These are phyloP conservation scores for Drosophila pruinosa DNA, from an alignment of 1,140 invertebrate species.

Conservation along the genomic window DNA sequence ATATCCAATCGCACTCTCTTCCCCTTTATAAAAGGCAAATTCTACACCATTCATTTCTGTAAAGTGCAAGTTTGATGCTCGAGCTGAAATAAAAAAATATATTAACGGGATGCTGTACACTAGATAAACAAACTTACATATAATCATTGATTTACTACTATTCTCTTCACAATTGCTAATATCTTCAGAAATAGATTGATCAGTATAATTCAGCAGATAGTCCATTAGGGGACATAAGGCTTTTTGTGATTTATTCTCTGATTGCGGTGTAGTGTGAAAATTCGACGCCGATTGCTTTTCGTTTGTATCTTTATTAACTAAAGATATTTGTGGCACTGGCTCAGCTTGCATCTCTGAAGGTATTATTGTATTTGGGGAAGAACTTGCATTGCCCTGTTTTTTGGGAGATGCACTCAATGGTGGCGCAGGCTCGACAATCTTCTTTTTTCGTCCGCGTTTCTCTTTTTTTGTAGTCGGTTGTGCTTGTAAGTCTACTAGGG, in stretches of 20 bases:
- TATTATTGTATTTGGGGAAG: too few relatives aligned
- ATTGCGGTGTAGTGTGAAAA: not conserved
- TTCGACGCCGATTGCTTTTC: not conserved
- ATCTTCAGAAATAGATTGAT: not conserved
- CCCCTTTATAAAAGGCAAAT: slow-evolving; percentile 59
- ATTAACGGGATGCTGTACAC: not conserved
- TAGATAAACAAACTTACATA: slow-evolving; percentile 11
- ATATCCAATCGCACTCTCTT: slow-evolving; percentile 44
- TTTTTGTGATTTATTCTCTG: not conserved
- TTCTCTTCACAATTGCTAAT: not conserved
- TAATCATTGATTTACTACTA: not conserved
- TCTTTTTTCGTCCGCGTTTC: not conserved
- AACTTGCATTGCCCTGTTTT: too few relatives aligned
- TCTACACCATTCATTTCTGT: slow-evolving; percentile 48
- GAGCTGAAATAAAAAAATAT: slow-evolving; percentile 19
- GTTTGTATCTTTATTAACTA: too few relatives aligned
- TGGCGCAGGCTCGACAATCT: too few relatives aligned
- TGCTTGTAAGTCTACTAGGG: not conserved
- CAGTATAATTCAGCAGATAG: not conserved
- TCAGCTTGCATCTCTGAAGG: too few relatives aligned
- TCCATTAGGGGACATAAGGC: not conserved
- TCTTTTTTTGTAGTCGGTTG: not conserved
- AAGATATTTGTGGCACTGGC: too few relatives aligned
- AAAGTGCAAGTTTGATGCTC: slow-evolving; percentile 41
- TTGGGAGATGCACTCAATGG: too few relatives aligned